Evolutionary conservation across 2,797 vertebrate genomes (phyloP).

Genomic region (Gobionotothen gibberifrons): DNA sequence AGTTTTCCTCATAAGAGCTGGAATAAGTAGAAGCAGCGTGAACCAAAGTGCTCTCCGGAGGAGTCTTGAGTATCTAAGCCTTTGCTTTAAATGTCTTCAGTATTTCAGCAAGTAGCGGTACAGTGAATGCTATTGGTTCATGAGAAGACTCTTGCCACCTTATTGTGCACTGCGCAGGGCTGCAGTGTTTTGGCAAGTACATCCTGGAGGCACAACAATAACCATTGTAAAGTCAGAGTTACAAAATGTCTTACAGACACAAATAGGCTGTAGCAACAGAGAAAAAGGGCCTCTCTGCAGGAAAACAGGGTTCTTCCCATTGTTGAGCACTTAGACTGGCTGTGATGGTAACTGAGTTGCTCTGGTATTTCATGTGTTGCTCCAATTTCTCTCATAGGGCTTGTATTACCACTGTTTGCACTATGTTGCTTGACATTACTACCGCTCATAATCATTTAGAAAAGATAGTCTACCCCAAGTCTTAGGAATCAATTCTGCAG

Average conservation of each 20-base stretch:
- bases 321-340: slow-evolving; percentile 17
- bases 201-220: slow-evolving; percentile 38
- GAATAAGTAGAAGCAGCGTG: slow-evolving; percentile 15
- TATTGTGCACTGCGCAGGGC: slow-evolving; percentile 32
- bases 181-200: slow-evolving; percentile 41
- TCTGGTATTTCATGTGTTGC: slow-evolving; percentile 53
- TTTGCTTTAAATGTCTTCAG: slow-evolving; percentile 30
- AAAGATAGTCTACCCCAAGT: neutral
- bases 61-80: slow-evolving; percentile 12
- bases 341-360: slow-evolving; percentile 45
- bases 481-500: slow-evolving; percentile 14
- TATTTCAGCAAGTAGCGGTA: slow-evolving; percentile 36
- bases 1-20: slow-evolving; percentile 18
- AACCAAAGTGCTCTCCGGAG: slow-evolving; percentile 36
- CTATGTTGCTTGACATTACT: slow-evolving; percentile 26
- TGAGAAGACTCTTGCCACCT: slow-evolving; percentile 36
- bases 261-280: slow-evolving; percentile 20
- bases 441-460: slow-evolving; percentile 12
- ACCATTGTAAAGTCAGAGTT: slow-evolving; percentile 41
- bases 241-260: slow-evolving; percentile 42
- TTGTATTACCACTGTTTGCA: slow-evolving; percentile 49
- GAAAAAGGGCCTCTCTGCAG: slow-evolving; percentile 5
- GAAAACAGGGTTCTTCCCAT: slow-evolving; percentile 32
- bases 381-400: slow-evolving; percentile 30
- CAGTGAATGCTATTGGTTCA: slow-evolving; percentile 32